Base-by-base conservation (phyloP, 2,888 invertebrate species). In the Eupsilia transversa region DNA sequence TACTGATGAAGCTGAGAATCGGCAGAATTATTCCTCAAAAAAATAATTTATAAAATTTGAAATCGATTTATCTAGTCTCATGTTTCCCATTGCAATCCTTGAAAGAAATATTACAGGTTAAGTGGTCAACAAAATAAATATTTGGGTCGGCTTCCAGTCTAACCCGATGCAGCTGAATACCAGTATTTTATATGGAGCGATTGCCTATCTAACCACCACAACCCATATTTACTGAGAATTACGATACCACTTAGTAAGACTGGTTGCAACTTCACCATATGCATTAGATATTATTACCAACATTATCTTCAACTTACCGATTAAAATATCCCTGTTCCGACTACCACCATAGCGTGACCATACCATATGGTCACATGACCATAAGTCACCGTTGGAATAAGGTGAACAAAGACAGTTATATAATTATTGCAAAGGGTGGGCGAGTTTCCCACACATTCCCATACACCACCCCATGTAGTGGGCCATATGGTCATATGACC, bases 361-460 rank as follows among this genome's bases (percentile, higher is more conserved):
- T 61, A 61, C 88, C 95, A 95, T 95, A 94, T 95, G 94, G 88
- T 87, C 85, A 86, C 89, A 88, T 92, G 94, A 92, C 95, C 95
- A 96, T 96, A 96, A 95, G 95, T 95, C 95, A 95, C 95, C 92
- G 90, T 91, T 88, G 89, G 88, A 91, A 91, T 92, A 92, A 92
- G 91, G 88, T 88, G 89, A 92, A 93, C 91, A 92, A 93, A 91
- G 91, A 90, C 88, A 90, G 89, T 91, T 92, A 89, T 88, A 87
- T 91, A 93, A 93, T 93, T 93, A 93, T 93, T 92, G 91, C 89
- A 90, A 89, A 92, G 95, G 95, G 95, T 94, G 92, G 87, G 43
- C 5, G 38, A 88, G 73, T 75, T 96, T 96, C 96, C 96, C 96
- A 95, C 95, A 94, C 94, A 95, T 96, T 94, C 94, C 94, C 89